Conservation (phyloP, 1,140 invertebrate genomes). For the Ceratitis capitata region DNA sequence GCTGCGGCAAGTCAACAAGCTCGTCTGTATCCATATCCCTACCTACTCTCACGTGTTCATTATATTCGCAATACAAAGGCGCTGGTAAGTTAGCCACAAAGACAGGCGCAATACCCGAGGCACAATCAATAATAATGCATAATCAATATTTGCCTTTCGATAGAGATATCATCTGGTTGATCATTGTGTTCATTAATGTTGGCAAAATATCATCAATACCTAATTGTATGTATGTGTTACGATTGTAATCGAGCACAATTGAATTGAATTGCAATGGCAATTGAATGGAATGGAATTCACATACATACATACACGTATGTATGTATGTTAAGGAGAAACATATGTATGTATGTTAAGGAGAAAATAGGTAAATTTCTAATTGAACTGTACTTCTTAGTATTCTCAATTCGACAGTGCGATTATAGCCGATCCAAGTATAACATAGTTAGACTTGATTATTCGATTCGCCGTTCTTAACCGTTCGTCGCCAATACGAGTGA, state of each 20-base stretch:
- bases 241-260: constrained; percentile 17
- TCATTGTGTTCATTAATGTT: neutral
- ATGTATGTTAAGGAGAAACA: no score
- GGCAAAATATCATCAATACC: constrained; percentile 23
- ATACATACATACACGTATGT: no score
- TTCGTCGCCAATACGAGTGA: no score
- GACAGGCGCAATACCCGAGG: neutral
- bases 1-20: neutral
- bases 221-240: constrained; percentile 15
- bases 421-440: no score
- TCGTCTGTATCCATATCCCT: no score
- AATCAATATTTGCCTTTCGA: constrained; percentile 16
- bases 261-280: neutral
- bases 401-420: no score
- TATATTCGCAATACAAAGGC: neutral
- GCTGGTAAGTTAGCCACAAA: constrained; percentile 3
- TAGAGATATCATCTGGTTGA: constrained; percentile 17
- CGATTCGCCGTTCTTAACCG: no score
- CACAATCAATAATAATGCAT: neutral
- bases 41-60: neutral
- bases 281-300: neutral
- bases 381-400: no score
- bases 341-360: no score
- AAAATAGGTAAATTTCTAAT: no score
- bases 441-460: no score